phyloP scores from a whole-genome alignment of 2,113 vertebrate species.

The Pachycephala philippinensis region DNA sequence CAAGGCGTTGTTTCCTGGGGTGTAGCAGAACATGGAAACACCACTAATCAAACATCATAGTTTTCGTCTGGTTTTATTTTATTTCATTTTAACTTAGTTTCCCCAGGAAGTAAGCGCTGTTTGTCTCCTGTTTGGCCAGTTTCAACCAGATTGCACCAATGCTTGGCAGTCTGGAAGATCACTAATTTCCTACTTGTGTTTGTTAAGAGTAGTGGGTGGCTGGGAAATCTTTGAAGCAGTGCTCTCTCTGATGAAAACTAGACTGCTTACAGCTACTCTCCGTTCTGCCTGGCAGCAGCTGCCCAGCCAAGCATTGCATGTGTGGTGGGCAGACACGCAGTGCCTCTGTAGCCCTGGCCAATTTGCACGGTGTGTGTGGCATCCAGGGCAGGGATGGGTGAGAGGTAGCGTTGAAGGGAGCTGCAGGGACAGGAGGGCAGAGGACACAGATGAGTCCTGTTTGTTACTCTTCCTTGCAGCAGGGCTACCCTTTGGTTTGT shows the following conservation, averaged over 20 bases:
- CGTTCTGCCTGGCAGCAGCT: background rate
- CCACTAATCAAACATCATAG: background rate
- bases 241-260: background rate
- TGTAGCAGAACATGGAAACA: background rate
- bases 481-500: background rate
- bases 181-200: background rate
- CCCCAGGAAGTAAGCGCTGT: background rate
- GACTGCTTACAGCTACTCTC: background rate
- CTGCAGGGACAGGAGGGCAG: background rate
- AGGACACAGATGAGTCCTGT: background rate
- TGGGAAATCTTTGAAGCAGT: background rate
- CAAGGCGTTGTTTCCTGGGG: background rate
- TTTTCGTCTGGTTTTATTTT: background rate
- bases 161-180: background rate
- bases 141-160: background rate
- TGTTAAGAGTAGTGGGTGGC: background rate
- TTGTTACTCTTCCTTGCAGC: background rate
- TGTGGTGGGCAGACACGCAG: background rate
- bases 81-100: background rate
- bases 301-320: background rate
- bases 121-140: background rate
- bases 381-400: background rate
- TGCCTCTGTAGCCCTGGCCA: background rate
- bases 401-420: background rate
- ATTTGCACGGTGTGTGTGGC: accelerated